phyloP scores from a whole-genome alignment of 2,888 invertebrate genomes.

The Beris chalybata region DNA sequence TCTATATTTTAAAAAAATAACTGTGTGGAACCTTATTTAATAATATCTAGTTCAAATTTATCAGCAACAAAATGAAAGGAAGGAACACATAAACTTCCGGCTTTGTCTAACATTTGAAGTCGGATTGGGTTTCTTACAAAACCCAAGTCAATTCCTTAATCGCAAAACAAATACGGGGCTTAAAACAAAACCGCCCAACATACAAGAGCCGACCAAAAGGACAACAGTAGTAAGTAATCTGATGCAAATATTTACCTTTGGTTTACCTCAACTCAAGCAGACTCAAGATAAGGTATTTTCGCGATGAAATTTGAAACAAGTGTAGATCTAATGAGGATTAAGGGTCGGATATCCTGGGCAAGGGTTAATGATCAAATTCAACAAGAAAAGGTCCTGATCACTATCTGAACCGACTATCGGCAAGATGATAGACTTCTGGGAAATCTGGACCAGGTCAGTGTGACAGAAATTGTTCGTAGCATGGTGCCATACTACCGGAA shows the following conservation, averaged over 20 bases:
- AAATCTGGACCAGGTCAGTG: not conserved
- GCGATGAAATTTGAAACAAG: slow-evolving; percentile 29
- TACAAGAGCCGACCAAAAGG: slow-evolving; percentile 11
- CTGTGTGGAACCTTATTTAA: too few species aligned
- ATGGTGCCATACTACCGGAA: slow-evolving; percentile 33
- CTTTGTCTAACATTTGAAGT: too few species aligned
- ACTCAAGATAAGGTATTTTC: slow-evolving; percentile 18
- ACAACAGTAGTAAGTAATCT: slow-evolving; percentile 23
- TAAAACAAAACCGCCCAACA: slow-evolving; percentile 15
- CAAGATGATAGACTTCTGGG: not conserved
- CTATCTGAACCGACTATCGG: not conserved
- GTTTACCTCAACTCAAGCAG: not conserved
- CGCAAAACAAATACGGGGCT: slow-evolving; percentile 18
- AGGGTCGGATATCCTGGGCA: slow-evolving; percentile 12
- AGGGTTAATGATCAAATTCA: slow-evolving; percentile 26
- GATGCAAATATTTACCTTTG: slow-evolving; percentile 20
- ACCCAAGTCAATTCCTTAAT: slow-evolving; percentile 26
- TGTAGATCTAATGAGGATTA: slow-evolving; percentile 12
- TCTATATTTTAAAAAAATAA: too few species aligned
- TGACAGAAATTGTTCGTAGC: not conserved
- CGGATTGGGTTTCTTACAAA: slow-evolving; percentile 20
- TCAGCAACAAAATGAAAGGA: too few species aligned
- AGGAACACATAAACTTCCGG: too few species aligned
- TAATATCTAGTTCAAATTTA: too few species aligned
- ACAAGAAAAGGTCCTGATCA: not conserved